Conservation (phyloP, 2,797 vertebrate genomes). For the Pelodytes ibericus region DNA sequence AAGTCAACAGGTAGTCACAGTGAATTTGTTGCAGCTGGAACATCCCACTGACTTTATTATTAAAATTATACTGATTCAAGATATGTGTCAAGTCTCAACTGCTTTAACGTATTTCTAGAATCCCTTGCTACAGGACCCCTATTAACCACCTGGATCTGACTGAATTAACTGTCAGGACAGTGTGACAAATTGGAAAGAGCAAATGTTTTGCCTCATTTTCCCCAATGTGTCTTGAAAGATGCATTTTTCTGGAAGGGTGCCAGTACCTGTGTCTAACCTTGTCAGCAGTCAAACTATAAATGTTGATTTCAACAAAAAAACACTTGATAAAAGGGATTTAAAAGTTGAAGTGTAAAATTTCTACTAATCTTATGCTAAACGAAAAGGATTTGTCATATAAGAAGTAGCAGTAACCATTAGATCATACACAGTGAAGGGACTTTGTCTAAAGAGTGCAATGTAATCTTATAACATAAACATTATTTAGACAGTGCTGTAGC, state of each 20-base stretch:
- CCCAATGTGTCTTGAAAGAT: constrained; percentile 43
- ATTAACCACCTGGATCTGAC: constrained; percentile 55
- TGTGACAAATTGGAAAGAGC: constrained; percentile 54
- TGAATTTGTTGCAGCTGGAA: background rate
- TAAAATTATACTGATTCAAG: constrained; percentile 35
- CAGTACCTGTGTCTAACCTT: constrained; percentile 47
- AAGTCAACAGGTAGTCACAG: background rate
- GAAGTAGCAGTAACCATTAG: no score
- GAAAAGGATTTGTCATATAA: no score
- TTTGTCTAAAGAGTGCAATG: no score
- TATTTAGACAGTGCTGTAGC: no score
- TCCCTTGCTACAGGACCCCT: constrained; percentile 50
- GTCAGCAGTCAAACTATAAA: constrained; percentile 37
- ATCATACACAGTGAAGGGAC: no score
- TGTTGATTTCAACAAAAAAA: constrained; percentile 32
- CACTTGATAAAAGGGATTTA: constrained; percentile 20
- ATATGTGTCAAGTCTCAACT: constrained; percentile 31
- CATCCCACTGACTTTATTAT: constrained; percentile 14
- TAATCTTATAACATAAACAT: no score
- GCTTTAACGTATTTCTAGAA: constrained; percentile 17
- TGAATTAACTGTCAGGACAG: constrained; percentile 52
- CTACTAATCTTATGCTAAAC: no score
- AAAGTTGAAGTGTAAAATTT: constrained; percentile 24
- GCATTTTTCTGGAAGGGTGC: constrained; percentile 32
- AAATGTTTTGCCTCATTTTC: constrained; percentile 44